Percentiles rank a stretch among this genome's conserved stretches.
These are phyloP conservation scores for Riparia riparia DNA, from an alignment of 2,113 vertebrate species.

Conservation along the genomic window DNA sequence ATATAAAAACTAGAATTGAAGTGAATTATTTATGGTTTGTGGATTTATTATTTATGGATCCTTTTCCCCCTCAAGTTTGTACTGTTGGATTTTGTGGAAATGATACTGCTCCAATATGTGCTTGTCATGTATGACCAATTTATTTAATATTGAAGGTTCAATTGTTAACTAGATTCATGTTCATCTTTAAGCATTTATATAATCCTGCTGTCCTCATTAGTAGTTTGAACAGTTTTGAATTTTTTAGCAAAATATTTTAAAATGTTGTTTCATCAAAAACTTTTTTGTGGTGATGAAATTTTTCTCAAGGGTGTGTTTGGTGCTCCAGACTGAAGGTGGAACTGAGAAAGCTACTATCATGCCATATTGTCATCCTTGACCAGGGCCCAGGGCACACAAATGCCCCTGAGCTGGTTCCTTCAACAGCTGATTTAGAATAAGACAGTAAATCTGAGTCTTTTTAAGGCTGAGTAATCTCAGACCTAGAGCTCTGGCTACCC, in stretches of 20 bases:
- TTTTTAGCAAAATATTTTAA: background rate
- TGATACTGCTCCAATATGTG: background rate
- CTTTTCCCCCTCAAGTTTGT: background rate
- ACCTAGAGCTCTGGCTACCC: background rate
- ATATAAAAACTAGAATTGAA: background rate
- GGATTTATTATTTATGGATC: too few relatives aligned
- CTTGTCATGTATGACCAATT: background rate
- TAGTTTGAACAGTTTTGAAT: background rate
- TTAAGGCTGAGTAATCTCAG: background rate
- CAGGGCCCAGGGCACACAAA: background rate
- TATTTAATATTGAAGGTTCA: background rate
- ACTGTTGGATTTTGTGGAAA: background rate
- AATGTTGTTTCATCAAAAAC: background rate
- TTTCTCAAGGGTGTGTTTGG: background rate
- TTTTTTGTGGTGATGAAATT: background rate
- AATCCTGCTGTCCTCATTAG: background rate
- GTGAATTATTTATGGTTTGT: background rate
- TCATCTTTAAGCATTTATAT: background rate
- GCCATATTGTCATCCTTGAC: background rate
- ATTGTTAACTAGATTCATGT: background rate
- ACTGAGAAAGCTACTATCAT: background rate
- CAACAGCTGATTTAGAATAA: background rate
- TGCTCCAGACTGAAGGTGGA: background rate
- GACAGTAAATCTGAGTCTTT: background rate
- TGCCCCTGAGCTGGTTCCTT: background rate